A percentile compares a stretch with the other conserved stretches of the same genome.
Evolutionary conservation across 2,888 invertebrate genomes (phyloP).

Genomic region (Drosophila incognita): DNA sequence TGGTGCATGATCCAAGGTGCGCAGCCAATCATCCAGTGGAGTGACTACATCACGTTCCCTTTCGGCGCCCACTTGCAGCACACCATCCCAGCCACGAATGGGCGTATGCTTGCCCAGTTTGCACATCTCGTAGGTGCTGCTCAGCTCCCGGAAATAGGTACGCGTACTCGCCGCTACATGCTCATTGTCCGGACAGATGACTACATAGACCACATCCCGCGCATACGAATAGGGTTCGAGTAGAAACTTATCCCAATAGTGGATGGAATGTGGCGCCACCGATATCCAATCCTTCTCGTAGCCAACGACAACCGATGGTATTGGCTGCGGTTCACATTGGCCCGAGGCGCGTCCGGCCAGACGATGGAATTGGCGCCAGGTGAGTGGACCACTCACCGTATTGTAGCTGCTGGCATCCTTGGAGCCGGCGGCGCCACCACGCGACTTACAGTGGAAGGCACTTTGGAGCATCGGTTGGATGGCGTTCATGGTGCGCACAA

Average conservation of each 20-base stretch:
- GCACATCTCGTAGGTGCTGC: conserved; percentile 97
- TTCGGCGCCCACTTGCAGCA: conserved; percentile 91
- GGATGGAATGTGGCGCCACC: conserved; percentile 96
- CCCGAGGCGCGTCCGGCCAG: conserved; percentile 97
- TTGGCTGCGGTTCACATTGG: conserved; percentile 98
- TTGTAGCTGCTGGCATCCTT: conserved; percentile 96
- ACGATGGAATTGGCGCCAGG: conserved; percentile 99
- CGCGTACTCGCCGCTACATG: conserved; percentile 91
- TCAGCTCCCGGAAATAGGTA: conserved; percentile 96
- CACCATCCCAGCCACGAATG: conserved; percentile 94
- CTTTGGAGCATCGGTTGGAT: conserved; percentile 97
- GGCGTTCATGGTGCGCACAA: conserved; percentile 94
- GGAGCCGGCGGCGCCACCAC: conserved; percentile 88
- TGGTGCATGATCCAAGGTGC: conserved; percentile 91
- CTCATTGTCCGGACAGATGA: conserved; percentile 96
- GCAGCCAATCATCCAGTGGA: conserved; percentile 95
- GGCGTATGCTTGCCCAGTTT: conserved; percentile 97
- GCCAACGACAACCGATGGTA: conserved; percentile 96
- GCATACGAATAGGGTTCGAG: conserved; percentile 98
- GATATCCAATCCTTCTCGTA: conserved; percentile 98
- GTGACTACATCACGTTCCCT: conserved; percentile 80
- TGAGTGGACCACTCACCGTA: conserved; percentile 97
- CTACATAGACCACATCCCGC: conserved; percentile 97
- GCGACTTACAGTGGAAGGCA: conserved; percentile 97
- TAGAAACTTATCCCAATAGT: conserved; percentile 98